Conservation (phyloP, 37 sponge, comb jelly and placozoan genomes). For the Ianthella basta region DNA sequence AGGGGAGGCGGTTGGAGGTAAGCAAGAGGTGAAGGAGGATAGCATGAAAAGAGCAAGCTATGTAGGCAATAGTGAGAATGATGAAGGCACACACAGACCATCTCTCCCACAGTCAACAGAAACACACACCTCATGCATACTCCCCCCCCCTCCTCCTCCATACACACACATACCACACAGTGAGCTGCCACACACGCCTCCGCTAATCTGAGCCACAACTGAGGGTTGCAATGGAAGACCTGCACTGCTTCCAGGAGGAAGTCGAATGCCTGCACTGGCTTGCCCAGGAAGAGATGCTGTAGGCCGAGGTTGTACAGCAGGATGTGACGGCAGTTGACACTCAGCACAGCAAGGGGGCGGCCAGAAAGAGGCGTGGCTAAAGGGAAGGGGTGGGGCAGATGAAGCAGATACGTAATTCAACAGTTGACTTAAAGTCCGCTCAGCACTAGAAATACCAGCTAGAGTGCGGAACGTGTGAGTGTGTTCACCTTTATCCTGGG, state of each 20-base stretch:
- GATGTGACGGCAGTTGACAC: conserved; percentile 88
- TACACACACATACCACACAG: conserved; percentile 40
- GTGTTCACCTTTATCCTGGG: conserved; percentile 70
- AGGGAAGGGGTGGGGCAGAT: neutral
- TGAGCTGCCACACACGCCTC: conserved; percentile 91
- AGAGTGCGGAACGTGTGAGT: too few species aligned
- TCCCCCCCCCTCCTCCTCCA: too few species aligned
- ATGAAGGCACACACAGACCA: too few species aligned
- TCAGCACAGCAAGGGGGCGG: conserved; percentile 76
- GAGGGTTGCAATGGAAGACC: conserved; percentile 91
- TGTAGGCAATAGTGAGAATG: neutral
- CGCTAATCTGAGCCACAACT: conserved; percentile 93
- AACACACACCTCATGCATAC: neutral
- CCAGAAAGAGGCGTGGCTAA: conserved; percentile 86
- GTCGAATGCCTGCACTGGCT: conserved; percentile 87
- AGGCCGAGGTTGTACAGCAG: conserved; percentile 93
- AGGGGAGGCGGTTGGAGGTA: neutral
- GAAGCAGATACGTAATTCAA: neutral
- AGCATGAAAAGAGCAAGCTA: neutral
- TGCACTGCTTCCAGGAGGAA: conserved; percentile 89
- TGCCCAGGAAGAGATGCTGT: conserved; percentile 90
- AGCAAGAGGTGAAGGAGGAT: neutral
- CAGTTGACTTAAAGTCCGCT: too few species aligned
- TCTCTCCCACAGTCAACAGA: neutral
- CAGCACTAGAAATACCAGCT: too few species aligned